These are phyloP conservation scores for Sinocyclocheilus grahami DNA, from an alignment of 2,113 vertebrate species.

Conservation along the genomic window DNA sequence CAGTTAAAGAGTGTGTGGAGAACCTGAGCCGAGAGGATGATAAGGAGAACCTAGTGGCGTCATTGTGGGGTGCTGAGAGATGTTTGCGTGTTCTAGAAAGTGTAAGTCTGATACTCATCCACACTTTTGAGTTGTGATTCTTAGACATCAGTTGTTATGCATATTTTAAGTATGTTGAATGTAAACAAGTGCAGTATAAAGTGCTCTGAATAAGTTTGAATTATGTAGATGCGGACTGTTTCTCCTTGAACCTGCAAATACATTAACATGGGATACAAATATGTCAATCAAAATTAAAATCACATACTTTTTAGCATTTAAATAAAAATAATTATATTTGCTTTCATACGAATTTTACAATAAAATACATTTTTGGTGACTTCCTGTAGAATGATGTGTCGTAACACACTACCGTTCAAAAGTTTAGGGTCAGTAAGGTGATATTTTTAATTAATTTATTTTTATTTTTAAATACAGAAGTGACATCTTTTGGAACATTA, in stretches of 20 bases:
- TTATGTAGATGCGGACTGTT: background rate
- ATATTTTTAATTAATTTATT: too few species aligned
- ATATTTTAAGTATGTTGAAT: background rate
- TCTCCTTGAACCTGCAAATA: background rate
- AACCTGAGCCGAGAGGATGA: slow-evolving; percentile 88
- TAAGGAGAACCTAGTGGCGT: slow-evolving; percentile 92
- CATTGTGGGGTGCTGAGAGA: slow-evolving; percentile 94
- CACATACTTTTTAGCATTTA: background rate
- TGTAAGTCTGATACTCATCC: slow-evolving; percentile 76
- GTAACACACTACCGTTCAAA: too few species aligned
- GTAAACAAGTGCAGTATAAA: background rate
- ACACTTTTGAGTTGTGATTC: background rate
- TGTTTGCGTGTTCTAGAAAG: slow-evolving; percentile 97
- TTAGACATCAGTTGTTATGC: background rate
- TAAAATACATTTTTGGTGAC: background rate
- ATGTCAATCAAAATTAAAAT: too few species aligned
- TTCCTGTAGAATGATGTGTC: too few species aligned
- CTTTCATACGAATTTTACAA: background rate
- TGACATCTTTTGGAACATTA: too few species aligned
- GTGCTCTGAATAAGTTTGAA: background rate
- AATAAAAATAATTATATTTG: background rate
- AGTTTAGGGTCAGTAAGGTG: too few species aligned
- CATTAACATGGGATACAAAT: background rate
- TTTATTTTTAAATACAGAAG: too few species aligned
- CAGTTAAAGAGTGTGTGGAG: slow-evolving; percentile 96